A percentile compares a stretch with the other conserved stretches of the same genome.
Evolutionary conservation across 1,140 invertebrate species (phyloP).

Genomic region (Drosophila subobscura): DNA sequence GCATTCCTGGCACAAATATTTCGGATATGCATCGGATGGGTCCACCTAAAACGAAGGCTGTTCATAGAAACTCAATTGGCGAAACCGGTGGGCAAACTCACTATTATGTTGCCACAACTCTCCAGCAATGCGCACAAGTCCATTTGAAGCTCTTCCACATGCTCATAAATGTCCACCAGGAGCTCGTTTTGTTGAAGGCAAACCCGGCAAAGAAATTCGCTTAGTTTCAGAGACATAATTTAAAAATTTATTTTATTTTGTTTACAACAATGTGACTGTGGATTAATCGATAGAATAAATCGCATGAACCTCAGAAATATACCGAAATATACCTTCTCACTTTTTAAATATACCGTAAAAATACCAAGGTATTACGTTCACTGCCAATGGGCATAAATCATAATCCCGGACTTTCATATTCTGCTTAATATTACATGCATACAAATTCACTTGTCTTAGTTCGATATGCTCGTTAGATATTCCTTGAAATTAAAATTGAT

Average conservation of each 20-base stretch:
- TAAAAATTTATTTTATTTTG: background rate
- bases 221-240: constrained; percentile 11
- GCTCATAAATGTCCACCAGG: constrained; percentile 52
- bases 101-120: constrained; percentile 50
- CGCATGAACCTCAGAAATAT: too few species aligned
- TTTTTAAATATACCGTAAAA: too few species aligned
- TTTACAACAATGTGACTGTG: too few species aligned
- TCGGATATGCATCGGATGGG: constrained; percentile 36
- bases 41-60: constrained; percentile 23
- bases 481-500: too few species aligned
- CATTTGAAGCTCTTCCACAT: constrained; percentile 51
- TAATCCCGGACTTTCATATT: too few species aligned
- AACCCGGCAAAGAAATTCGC: constrained; percentile 45
- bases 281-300: too few species aligned
- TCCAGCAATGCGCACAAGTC: constrained; percentile 48
- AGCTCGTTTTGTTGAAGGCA: constrained; percentile 60
- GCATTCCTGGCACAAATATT: constrained; percentile 60
- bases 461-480: too few species aligned
- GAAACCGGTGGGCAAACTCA: constrained; percentile 3
- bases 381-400: too few species aligned
- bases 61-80: background rate
- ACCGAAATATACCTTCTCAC: too few species aligned
- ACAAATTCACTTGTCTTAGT: too few species aligned
- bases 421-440: too few species aligned
- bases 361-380: too few species aligned